Conservation (phyloP, 2,888 invertebrate genomes). For the Automeris io region DNA sequence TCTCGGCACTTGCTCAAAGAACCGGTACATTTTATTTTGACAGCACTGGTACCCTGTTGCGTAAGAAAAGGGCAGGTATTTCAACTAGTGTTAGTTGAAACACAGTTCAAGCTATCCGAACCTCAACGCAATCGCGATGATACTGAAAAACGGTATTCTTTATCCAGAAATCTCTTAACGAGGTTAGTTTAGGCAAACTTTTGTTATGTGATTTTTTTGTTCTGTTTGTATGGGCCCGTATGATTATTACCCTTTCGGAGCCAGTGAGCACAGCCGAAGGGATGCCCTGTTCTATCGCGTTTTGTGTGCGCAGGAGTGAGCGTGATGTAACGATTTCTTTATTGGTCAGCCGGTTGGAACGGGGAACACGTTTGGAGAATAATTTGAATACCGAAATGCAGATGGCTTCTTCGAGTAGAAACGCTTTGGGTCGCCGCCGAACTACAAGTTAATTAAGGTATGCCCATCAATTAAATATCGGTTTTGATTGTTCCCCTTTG, state of each 20-base stretch:
- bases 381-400: constrained; percentile 76
- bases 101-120: constrained; percentile 66
- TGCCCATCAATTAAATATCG: constrained; percentile 74
- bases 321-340: constrained; percentile 57
- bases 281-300: constrained; percentile 50
- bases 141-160: constrained; percentile 75
- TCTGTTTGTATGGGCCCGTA: constrained; percentile 63
- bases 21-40: constrained; percentile 32
- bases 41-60: constrained; percentile 14
- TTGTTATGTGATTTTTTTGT: constrained; percentile 71
- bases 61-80: too few species aligned
- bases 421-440: constrained; percentile 53
- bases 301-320: constrained; percentile 63
- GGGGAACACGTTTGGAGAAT: constrained; percentile 71
- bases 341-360: constrained; percentile 43
- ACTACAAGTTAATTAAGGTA: constrained; percentile 76
- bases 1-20: constrained; percentile 45
- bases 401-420: constrained; percentile 73
- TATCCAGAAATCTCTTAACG: constrained; percentile 76
- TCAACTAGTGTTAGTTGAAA: constrained; percentile 45
- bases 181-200: constrained; percentile 77
- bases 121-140: constrained; percentile 69
- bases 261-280: constrained; percentile 40
- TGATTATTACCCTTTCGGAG: constrained; percentile 60
- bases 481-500: constrained; percentile 68